A percentile compares a stretch with the other conserved stretches of the same genome.
Evolutionary conservation across 2,888 invertebrate genomes (phyloP).

Genomic region (Adineta ricciae): DNA sequence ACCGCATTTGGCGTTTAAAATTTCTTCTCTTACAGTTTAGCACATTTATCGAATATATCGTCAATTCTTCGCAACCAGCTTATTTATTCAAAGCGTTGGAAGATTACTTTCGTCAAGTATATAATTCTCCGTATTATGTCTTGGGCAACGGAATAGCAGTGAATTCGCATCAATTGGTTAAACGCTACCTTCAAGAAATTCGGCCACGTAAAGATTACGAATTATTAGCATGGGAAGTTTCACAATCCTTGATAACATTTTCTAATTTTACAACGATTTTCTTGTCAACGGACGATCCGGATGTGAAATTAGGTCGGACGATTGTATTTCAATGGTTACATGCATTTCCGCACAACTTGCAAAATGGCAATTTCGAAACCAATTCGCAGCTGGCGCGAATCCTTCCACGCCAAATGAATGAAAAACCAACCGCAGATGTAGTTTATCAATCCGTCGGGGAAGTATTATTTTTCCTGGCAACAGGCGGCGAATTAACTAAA

Average conservation of each 20-base stretch:
- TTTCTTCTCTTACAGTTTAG: not conserved
- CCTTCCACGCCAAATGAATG: not conserved
- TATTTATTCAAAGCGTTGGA: not conserved
- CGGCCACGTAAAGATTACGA: not conserved
- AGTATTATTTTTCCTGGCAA: not conserved
- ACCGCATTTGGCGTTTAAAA: not conserved
- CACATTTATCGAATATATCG: not conserved
- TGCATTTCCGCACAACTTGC: not conserved
- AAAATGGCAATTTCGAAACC: not conserved
- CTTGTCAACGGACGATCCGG: not conserved
- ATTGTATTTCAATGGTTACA: slow-evolving; percentile 12
- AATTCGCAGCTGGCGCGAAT: not conserved
- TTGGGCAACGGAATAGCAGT: not conserved
- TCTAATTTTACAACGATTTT: not conserved
- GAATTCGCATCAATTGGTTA: not conserved
- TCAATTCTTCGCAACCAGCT: not conserved
- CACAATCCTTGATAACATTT: not conserved
- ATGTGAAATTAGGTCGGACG: not conserved
- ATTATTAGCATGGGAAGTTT: not conserved
- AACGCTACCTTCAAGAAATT: not conserved
- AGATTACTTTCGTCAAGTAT: not conserved
- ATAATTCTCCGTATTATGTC: not conserved
- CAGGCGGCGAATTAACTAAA: not conserved
- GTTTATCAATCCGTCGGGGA: not conserved
- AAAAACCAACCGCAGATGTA: not conserved